Percentiles rank a stretch among this genome's conserved stretches.
phyloP scores from a whole-genome alignment of 2,797 vertebrate genomes.

The Hypotaenidia okinawae region DNA sequence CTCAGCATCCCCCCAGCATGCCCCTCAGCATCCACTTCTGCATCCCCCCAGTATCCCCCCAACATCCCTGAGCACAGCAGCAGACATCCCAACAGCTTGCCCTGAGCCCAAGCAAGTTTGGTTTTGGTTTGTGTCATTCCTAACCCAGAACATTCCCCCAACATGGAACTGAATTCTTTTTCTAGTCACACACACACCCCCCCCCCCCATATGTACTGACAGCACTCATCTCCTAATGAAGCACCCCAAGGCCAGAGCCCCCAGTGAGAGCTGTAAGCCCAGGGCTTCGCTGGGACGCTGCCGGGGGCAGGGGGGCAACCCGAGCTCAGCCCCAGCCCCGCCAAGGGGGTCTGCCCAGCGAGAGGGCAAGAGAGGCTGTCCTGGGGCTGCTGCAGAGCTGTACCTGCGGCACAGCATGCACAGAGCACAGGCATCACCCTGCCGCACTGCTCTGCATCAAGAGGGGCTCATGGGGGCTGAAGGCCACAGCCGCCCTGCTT shows the following conservation, averaged over 20 bases:
- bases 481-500: neutral
- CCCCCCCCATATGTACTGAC: neutral
- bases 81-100: neutral
- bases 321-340: neutral
- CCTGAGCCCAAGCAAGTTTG: neutral
- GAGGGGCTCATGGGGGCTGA: neutral
- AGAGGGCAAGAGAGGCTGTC: neutral
- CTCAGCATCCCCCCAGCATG: no score
- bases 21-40: no score
- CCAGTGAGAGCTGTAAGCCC: neutral
- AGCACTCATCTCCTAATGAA: neutral
- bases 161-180: neutral
- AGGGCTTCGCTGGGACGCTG: neutral
- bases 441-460: neutral
- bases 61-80: neutral
- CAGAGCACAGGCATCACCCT: neutral
- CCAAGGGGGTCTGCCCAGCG: neutral
- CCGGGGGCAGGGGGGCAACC: neutral
- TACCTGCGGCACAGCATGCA: neutral
- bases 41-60: no score
- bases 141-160: neutral
- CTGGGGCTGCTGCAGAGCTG: neutral
- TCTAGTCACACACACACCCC: neutral
- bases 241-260: neutral
- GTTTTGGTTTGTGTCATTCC: neutral